Evolutionary conservation across 2,888 invertebrate species (phyloP).

Genomic region (Cryptus viduatorius): DNA sequence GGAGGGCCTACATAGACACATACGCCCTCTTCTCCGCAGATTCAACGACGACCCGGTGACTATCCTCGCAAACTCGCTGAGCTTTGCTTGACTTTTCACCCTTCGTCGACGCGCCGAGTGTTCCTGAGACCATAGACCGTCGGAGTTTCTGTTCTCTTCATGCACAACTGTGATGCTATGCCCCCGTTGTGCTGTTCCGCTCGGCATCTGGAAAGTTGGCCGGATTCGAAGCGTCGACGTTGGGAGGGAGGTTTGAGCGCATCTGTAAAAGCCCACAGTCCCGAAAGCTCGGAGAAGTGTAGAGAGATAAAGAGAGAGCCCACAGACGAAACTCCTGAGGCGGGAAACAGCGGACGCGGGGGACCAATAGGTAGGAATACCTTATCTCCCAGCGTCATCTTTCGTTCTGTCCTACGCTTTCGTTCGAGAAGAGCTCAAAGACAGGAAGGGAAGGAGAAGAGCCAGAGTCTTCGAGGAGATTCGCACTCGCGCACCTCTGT

Average conservation of each 20-base stretch:
- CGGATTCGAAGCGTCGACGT: slow-evolving; percentile 44
- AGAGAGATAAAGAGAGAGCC: slow-evolving; percentile 18
- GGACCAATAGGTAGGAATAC: slow-evolving; percentile 62
- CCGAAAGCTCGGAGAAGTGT: slow-evolving; percentile 35
- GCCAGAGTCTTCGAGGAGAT: slow-evolving; percentile 2
- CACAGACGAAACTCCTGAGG: slow-evolving; percentile 41
- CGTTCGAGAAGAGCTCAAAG: slow-evolving; percentile 11
- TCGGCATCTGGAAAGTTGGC: slow-evolving; percentile 63
- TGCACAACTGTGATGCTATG: slow-evolving; percentile 31
- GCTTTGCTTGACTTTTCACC: slow-evolving; percentile 74
- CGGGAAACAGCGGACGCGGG: slow-evolving; percentile 32
- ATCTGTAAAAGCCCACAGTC: slow-evolving; percentile 45
- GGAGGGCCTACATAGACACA: not conserved
- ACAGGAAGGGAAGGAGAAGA: not conserved
- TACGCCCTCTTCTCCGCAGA: not conserved
- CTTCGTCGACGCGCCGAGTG: slow-evolving; percentile 56
- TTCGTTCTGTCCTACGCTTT: slow-evolving; percentile 25
- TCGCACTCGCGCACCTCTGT: slow-evolving; percentile 17
- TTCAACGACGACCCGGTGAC: slow-evolving; percentile 8
- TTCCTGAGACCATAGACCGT: slow-evolving; percentile 66
- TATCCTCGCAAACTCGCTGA: slow-evolving; percentile 42
- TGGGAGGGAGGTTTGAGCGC: slow-evolving; percentile 27
- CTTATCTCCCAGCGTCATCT: slow-evolving; percentile 64
- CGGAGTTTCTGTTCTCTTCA: slow-evolving; percentile 55
- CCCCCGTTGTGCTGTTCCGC: slow-evolving; percentile 33